Conservation (phyloP, 2,113 vertebrate species). For the Hippopotamus amphibius region DNA sequence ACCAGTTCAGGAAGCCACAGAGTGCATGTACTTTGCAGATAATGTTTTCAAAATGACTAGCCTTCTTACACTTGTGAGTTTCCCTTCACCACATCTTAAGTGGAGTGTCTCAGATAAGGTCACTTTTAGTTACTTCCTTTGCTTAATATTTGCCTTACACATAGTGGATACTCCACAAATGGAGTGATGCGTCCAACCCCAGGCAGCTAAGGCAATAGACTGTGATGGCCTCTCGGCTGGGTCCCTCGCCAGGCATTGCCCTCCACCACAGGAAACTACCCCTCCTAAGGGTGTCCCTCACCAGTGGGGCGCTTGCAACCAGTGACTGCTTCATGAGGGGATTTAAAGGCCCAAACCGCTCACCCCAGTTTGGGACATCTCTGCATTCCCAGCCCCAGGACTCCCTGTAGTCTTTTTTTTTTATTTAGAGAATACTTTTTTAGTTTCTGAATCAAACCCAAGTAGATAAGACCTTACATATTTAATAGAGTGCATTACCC, state of each 20-base stretch:
- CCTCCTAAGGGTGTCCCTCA: neutral
- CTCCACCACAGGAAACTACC: neutral
- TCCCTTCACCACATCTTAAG: conserved; percentile 16
- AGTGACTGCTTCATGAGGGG: neutral
- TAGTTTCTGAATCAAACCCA: too few species aligned
- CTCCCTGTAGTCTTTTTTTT: too few species aligned
- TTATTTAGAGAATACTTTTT: too few species aligned
- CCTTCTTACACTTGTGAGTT: neutral
- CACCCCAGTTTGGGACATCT: neutral
- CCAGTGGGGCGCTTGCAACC: neutral
- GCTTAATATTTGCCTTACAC: neutral
- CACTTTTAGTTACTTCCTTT: neutral
- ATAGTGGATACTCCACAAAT: neutral
- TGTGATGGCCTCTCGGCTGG: neutral
- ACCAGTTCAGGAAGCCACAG: conserved; percentile 54
- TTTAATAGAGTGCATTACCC: too few species aligned
- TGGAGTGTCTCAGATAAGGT: neutral
- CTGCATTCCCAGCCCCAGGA: neutral
- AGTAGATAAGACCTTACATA: too few species aligned
- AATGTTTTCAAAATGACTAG: conserved; percentile 34
- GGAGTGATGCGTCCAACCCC: neutral
- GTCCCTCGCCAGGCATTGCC: neutral
- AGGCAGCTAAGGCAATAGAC: neutral
- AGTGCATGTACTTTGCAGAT: conserved; percentile 43
- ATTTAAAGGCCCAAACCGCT: neutral